Percentiles rank a stretch among this genome's conserved stretches.
phyloP scores from a whole-genome alignment of 1,140 invertebrate genomes.

The Tetramorium parvispinum region DNA sequence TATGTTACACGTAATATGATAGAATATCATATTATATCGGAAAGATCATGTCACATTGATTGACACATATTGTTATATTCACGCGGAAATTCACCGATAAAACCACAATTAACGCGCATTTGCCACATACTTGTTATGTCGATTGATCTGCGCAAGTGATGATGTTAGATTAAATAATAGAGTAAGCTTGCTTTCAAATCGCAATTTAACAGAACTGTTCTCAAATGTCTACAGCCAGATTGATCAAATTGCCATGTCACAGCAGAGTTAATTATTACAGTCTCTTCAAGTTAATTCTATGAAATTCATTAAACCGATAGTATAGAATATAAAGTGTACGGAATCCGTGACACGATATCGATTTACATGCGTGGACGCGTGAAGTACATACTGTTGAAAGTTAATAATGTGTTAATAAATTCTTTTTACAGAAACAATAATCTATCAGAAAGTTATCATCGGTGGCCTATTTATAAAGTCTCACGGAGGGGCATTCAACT shows the following conservation, averaged over 20 bases:
- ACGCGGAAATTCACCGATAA: constrained; percentile 14
- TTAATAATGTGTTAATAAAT: background rate
- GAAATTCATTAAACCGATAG: background rate
- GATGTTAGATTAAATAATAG: constrained; percentile 18
- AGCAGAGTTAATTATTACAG: background rate
- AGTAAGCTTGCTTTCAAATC: background rate
- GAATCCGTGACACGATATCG: background rate
- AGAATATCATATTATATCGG: constrained; percentile 41
- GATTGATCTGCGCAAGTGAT: background rate
- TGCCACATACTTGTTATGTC: background rate
- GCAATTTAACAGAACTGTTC: background rate
- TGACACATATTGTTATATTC: constrained; percentile 13
- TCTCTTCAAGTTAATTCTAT: constrained; percentile 3
- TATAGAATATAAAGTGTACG: background rate
- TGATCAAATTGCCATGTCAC: background rate
- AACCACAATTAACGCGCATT: constrained; percentile 45
- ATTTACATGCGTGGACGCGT: background rate
- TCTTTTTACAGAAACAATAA: constrained; percentile 17
- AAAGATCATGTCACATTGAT: constrained; percentile 33
- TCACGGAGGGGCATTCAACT: background rate
- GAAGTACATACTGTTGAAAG: background rate
- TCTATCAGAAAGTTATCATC: constrained; percentile 36
- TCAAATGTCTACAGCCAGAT: background rate
- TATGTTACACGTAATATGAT: constrained; percentile 33
- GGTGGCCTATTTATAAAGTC: background rate